These are phyloP conservation scores for Carcinoscorpius rotundicauda DNA, from an alignment of 1,140 invertebrate genomes.

Conservation along the genomic window DNA sequence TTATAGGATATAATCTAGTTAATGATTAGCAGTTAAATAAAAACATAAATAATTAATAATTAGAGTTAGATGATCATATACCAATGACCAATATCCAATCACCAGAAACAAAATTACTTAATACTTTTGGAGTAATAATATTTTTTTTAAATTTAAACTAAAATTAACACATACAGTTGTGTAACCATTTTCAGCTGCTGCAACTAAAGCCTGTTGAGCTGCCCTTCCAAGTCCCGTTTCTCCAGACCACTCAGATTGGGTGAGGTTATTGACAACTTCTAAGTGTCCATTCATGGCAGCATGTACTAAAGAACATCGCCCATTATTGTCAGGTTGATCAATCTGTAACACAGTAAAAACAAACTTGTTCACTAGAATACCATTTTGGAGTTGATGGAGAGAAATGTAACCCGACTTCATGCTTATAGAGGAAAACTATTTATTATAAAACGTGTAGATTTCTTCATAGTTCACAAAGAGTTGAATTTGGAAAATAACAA, in stretches of 20 bases:
- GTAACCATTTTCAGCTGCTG: conserved; percentile 73
- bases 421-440: too few relatives aligned
- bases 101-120: too few relatives aligned
- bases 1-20: too few relatives aligned
- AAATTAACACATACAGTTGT: conserved; percentile 40
- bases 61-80: too few relatives aligned
- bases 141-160: conserved; percentile 1
- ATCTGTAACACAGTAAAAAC: conserved; percentile 26
- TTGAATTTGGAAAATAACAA: too few relatives aligned
- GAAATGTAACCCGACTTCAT: too few relatives aligned
- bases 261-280: conserved; percentile 82
- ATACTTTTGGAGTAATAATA: conserved; percentile 9
- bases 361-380: not conserved
- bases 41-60: too few relatives aligned
- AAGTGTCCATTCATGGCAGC: conserved; percentile 87
- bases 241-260: conserved; percentile 65
- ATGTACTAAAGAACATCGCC: conserved; percentile 84
- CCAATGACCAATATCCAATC: too few relatives aligned
- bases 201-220: conserved; percentile 74
- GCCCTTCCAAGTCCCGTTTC: conserved; percentile 41
- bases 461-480: too few relatives aligned
- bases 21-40: too few relatives aligned
- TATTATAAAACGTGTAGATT: too few relatives aligned
- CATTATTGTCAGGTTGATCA: conserved; percentile 55
- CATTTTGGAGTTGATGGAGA: too few relatives aligned